Base-by-base conservation (phyloP, 2,888 invertebrate genomes). In the Drosophila nr. medialis region DNA sequence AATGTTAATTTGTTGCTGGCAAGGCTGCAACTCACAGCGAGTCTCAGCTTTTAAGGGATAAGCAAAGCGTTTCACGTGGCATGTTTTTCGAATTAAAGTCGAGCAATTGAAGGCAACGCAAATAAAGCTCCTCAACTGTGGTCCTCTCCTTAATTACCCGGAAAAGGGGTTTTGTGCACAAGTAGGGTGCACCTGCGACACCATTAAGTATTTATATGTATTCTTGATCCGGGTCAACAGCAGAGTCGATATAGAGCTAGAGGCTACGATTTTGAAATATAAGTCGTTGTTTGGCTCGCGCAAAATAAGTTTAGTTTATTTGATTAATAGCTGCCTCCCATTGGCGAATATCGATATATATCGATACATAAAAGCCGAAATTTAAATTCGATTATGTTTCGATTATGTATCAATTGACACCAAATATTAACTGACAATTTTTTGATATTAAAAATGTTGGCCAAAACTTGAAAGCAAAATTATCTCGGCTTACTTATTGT, bases 1-100 rank as follows among this genome's bases (percentile, higher is more conserved):
- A 69, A 59, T 67, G 67, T 67, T 67, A 45, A 50, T 58, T 59
- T 66, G 30, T 38, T 34, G 30, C 65, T 45, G n/a, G 32, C 50
- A 62, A 51, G 42, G 48, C 24, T 45, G 55, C 66, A 53, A 48
- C 48, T 64, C n/a, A 10, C 56, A 18, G 36, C 21, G 18, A 24
- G 54, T 36, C 36, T 10, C 2, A 13, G 18, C 27, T 13, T 36
- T 36, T 6, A 2, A n/a, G 7, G 54, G 54, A 38, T 38, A n/a
- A 24, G 53, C 53, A 3, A 53, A 53, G 54, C 54, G 27, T 27
- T 54, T 54, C 27, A 27, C 15, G 24, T 45, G 45, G 24, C 13
- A 15, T 24, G 15, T 45, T 45, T 45, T 45, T 15, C 15, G 21
- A 45, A 24, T 24, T 8, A 45, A 2, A 24, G 13, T 21, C 45